Percentiles rank a stretch among this genome's conserved stretches.
phyloP scores from a whole-genome alignment of 1,140 invertebrate genomes.

The Euschistus heros region DNA sequence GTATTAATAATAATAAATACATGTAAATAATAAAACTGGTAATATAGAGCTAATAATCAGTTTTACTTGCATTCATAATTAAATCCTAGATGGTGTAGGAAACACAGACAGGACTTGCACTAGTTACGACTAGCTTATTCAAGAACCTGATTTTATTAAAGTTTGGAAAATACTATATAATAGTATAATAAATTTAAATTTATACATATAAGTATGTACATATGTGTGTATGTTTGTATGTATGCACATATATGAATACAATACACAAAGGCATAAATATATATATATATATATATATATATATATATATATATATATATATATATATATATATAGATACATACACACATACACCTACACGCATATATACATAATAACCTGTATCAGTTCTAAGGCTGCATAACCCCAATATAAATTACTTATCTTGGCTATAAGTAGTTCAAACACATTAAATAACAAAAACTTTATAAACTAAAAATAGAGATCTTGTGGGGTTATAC shows the following conservation, averaged over 20 bases:
- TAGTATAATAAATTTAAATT: not conserved
- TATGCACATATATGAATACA: too few relatives aligned
- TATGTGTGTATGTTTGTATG: too few relatives aligned
- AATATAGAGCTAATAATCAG: constrained; percentile 19
- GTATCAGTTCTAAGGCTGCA: constrained; percentile 20
- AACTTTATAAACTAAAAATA: constrained; percentile 11
- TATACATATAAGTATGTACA: too few relatives aligned
- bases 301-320: too few relatives aligned
- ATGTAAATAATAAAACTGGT: constrained; percentile 26
- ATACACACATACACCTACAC: too few relatives aligned
- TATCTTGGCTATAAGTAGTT: not conserved
- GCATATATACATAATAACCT: constrained; percentile 11
- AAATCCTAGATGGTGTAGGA: constrained; percentile 25
- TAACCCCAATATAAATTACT: constrained; percentile 9
- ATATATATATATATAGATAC: too few relatives aligned
- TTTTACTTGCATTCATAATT: constrained; percentile 2
- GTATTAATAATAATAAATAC: constrained; percentile 29
- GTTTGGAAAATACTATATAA: constrained; percentile 18
- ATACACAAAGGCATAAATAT: too few relatives aligned
- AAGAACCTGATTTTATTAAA: constrained; percentile 10
- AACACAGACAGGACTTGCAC: constrained; percentile 33
- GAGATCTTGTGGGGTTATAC: constrained; percentile 28
- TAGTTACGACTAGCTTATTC: constrained; percentile 31
- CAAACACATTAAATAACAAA: constrained; percentile 1
- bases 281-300: too few relatives aligned